Conservation (phyloP, 2,888 invertebrate species). For the Rhagophthalmus giganteus region DNA sequence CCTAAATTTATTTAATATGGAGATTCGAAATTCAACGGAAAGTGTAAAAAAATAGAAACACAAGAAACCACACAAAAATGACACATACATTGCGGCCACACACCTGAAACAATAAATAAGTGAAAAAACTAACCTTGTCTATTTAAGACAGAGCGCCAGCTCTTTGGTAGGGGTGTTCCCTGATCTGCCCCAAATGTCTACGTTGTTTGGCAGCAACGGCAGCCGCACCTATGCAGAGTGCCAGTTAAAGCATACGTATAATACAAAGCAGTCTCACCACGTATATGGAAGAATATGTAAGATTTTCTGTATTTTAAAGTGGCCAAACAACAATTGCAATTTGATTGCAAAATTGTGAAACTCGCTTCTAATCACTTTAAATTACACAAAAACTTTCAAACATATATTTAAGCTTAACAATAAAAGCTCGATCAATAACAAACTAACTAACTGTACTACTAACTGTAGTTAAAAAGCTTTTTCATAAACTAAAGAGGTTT, state of each 20-base stretch:
- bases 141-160: conserved; percentile 78
- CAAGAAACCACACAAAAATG: conserved; percentile 25
- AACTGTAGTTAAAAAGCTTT: conserved; percentile 2
- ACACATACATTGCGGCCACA: conserved; percentile 34
- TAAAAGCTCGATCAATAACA: conserved; percentile 16
- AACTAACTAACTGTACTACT: conserved; percentile 4
- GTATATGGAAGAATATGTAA: conserved; percentile 28
- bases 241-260: conserved; percentile 40
- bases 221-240: conserved; percentile 72
- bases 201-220: conserved; percentile 77
- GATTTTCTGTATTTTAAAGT: conserved; percentile 14
- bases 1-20: conserved; percentile 4
- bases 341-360: not conserved
- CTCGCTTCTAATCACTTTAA: conserved; percentile 9
- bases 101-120: conserved; percentile 36
- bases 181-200: conserved; percentile 82
- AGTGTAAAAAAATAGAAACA: conserved; percentile 32
- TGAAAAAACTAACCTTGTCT: conserved; percentile 51
- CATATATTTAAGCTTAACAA: conserved; percentile 19
- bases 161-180: conserved; percentile 98
- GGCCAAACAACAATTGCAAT: conserved; percentile 1
- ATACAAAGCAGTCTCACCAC: conserved; percentile 33
- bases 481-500: too few species aligned
- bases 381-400: conserved; percentile 14
- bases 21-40: conserved; percentile 9